A percentile compares a stretch with the other conserved stretches of the same genome.
phyloP scores from a whole-genome alignment of 2,888 invertebrate species.

The Drosophila recens region DNA sequence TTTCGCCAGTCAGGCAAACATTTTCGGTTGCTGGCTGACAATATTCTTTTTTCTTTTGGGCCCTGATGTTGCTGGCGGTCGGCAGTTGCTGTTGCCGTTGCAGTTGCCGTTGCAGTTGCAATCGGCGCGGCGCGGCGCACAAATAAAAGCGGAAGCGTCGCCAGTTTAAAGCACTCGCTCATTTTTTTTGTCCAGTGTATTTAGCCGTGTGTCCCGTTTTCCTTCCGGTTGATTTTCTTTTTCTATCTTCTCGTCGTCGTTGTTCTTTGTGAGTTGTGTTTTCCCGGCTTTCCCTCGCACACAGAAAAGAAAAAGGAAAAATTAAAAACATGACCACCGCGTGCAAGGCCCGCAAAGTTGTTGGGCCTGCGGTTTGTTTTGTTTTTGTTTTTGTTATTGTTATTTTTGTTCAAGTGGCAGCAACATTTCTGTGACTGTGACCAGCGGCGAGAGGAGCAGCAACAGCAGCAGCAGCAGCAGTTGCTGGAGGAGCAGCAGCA shows the following conservation, averaged over 20 bases:
- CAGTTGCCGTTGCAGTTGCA: constrained; percentile 76
- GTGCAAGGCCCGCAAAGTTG: constrained; percentile 20
- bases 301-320: not conserved
- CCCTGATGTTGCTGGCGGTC: constrained; percentile 61
- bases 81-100: constrained; percentile 64
- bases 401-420: constrained; percentile 48
- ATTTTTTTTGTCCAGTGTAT: constrained; percentile 19
- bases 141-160: constrained; percentile 77
- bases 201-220: constrained; percentile 1
- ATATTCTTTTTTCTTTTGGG: constrained; percentile 31
- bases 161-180: constrained; percentile 39
- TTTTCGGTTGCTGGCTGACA: constrained; percentile 50
- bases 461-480: not conserved
- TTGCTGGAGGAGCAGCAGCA: not conserved
- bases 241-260: not conserved
- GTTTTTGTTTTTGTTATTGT: constrained; percentile 18
- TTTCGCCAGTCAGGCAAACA: constrained; percentile 76
- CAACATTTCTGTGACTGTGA: constrained; percentile 40
- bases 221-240: not conserved
- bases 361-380: constrained; percentile 23
- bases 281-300: not conserved
- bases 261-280: not conserved
- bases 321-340: constrained; percentile 33
- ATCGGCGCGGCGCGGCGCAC: constrained; percentile 67
- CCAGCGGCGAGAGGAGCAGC: not conserved